These are phyloP conservation scores for Peribatodes rhomboidaria DNA, from an alignment of 2,888 invertebrate species.

Conservation along the genomic window DNA sequence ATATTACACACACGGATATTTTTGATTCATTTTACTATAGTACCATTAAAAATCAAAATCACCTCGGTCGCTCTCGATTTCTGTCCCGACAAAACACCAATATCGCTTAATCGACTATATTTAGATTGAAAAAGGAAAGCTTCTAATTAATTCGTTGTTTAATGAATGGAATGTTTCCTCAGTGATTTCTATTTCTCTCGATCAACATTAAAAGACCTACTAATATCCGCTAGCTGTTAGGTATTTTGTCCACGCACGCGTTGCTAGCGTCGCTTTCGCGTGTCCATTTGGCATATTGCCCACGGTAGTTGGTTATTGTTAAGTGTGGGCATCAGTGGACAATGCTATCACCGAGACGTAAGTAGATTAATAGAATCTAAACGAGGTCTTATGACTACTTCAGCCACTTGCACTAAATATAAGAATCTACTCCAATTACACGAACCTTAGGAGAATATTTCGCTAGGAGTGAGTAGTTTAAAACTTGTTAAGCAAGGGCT, in stretches of 20 bases:
- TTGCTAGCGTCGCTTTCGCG: constrained; percentile 10
- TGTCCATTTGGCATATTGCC: constrained; percentile 15
- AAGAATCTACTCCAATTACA: too few relatives aligned
- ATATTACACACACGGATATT: too few relatives aligned
- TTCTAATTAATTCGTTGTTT: constrained; percentile 10
- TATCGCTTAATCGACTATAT: not conserved
- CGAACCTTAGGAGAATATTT: too few relatives aligned
- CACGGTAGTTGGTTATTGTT: not conserved
- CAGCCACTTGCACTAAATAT: too few relatives aligned
- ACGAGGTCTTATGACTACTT: too few relatives aligned
- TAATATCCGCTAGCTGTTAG: not conserved
- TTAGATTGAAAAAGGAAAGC: constrained; percentile 8
- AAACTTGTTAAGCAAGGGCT: too few relatives aligned
- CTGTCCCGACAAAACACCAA: not conserved
- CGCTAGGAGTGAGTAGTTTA: too few relatives aligned
- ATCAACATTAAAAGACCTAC: constrained; percentile 14
- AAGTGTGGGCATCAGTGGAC: not conserved
- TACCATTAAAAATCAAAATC: too few relatives aligned
- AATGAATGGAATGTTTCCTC: constrained; percentile 21
- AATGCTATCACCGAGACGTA: not conserved
- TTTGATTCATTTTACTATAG: too few relatives aligned
- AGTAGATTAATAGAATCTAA: too few relatives aligned
- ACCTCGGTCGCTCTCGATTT: too few relatives aligned
- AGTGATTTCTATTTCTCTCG: constrained; percentile 29
- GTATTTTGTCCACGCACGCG: constrained; percentile 23